These are phyloP conservation scores for Willowsia nigromaculata DNA, from an alignment of 2,888 invertebrate species.

Conservation along the genomic window DNA sequence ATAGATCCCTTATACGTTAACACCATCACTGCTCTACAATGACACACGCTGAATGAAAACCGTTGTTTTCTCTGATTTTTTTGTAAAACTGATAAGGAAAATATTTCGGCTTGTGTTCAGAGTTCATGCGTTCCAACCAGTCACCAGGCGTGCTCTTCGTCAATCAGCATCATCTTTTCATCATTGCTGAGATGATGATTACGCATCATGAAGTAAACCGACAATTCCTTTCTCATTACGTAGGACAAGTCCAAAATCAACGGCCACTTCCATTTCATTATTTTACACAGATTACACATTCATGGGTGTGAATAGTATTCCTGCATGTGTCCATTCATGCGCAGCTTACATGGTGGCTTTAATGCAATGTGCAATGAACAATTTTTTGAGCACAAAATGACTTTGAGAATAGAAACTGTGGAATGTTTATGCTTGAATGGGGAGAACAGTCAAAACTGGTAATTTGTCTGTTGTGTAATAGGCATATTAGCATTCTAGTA, in stretches of 20 bases:
- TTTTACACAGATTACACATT: neutral
- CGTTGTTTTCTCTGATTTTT: neutral
- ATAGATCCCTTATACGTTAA: neutral
- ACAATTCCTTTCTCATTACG: conserved; percentile 68
- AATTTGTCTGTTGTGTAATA: conserved; percentile 41
- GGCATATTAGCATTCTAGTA: neutral
- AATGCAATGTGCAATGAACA: conserved; percentile 29
- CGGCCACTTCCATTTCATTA: neutral
- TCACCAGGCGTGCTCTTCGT: neutral
- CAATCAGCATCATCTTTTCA: conserved; percentile 23
- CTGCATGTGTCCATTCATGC: too few species aligned
- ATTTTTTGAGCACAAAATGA: conserved; percentile 49
- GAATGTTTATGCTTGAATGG: neutral
- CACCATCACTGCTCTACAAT: neutral
- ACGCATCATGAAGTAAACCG: conserved; percentile 52
- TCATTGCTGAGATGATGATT: neutral
- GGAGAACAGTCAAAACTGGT: conserved; percentile 39
- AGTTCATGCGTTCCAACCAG: neutral
- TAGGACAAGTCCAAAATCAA: conserved; percentile 62
- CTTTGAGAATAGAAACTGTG: neutral
- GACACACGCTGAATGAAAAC: neutral
- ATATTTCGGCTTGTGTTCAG: neutral
- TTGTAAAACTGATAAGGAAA: neutral
- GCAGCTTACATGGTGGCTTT: neutral
- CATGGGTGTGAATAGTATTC: neutral